Conservation (phyloP, 2,888 invertebrate species). For the Hirtodrosophila trivittata region DNA sequence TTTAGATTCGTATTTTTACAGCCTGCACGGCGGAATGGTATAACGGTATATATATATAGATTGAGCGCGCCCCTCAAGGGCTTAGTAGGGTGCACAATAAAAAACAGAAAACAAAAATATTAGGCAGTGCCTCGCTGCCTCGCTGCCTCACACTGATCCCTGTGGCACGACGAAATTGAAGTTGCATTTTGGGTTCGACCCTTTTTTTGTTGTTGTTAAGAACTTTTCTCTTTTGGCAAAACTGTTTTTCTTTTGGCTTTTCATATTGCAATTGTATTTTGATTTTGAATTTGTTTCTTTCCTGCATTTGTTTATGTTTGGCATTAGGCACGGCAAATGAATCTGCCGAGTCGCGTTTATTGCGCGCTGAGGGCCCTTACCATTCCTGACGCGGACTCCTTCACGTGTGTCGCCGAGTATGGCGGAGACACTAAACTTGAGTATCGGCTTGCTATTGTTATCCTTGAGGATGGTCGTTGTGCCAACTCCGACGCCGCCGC, state of each 20-base stretch:
- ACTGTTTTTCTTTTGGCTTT: conserved; percentile 74
- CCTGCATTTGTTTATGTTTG: conserved; percentile 60
- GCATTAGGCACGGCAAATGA: conserved; percentile 74
- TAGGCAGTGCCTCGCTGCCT: conserved; percentile 5
- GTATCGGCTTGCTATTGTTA: conserved; percentile 88
- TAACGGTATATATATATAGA: too few species aligned
- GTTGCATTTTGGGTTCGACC: conserved; percentile 30
- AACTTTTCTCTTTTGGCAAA: conserved; percentile 18
- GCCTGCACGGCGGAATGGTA: conserved; percentile 65
- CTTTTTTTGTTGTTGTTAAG: conserved; percentile 14
- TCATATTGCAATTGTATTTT: conserved; percentile 63
- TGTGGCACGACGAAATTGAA: conserved; percentile 61
- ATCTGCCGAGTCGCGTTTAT: conserved; percentile 68
- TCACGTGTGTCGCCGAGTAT: conserved; percentile 88
- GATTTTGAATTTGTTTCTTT: conserved; percentile 26
- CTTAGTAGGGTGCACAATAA: conserved; percentile 65
- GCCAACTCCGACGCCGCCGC: conserved; percentile 14
- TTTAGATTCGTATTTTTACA: conserved; percentile 81
- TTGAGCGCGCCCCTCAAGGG: conserved; percentile 64
- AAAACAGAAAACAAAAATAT: conserved; percentile 54
- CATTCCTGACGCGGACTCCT: conserved; percentile 84
- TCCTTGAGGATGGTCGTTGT: conserved; percentile 83
- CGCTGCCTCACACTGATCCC: conserved; percentile 47
- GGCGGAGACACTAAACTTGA: conserved; percentile 96
- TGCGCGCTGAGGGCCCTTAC: conserved; percentile 71